Conservation (phyloP, 1,140 invertebrate species). For the Drosophila rhopaloa region DNA sequence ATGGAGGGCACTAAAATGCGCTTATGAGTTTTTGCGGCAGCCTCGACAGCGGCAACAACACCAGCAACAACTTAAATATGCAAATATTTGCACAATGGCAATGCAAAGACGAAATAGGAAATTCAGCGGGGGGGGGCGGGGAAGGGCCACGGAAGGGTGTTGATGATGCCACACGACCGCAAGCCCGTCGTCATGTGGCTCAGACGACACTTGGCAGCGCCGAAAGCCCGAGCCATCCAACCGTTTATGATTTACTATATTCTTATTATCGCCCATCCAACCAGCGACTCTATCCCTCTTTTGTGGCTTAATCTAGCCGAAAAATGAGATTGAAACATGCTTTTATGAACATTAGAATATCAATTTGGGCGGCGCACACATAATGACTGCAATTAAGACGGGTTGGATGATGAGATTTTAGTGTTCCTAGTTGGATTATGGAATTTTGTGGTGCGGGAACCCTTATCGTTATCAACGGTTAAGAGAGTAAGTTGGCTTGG, state of each 20-base stretch:
- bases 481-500: neutral
- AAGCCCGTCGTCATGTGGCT: slow-evolving; percentile 27
- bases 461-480: slow-evolving; percentile 69
- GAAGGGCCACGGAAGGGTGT: slow-evolving; percentile 26
- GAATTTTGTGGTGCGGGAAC: neutral
- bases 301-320: slow-evolving; percentile 63
- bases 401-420: slow-evolving; percentile 43
- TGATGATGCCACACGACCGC: slow-evolving; percentile 63
- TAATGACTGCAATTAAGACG: slow-evolving; percentile 71
- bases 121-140: slow-evolving; percentile 2
- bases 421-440: slow-evolving; percentile 2
- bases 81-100: slow-evolving; percentile 81
- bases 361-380: slow-evolving; percentile 38
- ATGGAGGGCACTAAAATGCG: slow-evolving; percentile 71
- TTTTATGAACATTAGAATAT: slow-evolving; percentile 63
- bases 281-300: slow-evolving; percentile 33
- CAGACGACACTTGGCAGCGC: slow-evolving; percentile 39
- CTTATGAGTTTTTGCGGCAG: slow-evolving; percentile 78
- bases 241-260: slow-evolving; percentile 54
- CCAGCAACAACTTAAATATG: slow-evolving; percentile 77
- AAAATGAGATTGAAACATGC: slow-evolving; percentile 37
- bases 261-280: slow-evolving; percentile 38
- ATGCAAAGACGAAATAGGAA: slow-evolving; percentile 35
- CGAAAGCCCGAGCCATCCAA: slow-evolving; percentile 39
- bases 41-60: slow-evolving; percentile 39